Conservation (phyloP, 2,113 vertebrate species). For the Psilopogon haemacephalus region DNA sequence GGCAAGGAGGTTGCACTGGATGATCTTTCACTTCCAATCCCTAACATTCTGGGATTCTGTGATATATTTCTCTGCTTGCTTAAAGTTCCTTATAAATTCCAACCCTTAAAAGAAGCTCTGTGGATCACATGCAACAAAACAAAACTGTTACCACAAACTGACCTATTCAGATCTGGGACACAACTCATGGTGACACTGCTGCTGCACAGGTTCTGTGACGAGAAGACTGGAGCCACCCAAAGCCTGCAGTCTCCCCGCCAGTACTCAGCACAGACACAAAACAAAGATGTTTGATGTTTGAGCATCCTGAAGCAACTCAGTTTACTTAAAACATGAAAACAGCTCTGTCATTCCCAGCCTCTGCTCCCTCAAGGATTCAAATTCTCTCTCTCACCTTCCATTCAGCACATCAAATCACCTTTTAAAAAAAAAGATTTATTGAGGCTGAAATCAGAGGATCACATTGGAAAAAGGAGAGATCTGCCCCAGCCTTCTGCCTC, state of each 20-base stretch:
- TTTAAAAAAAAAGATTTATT: neutral
- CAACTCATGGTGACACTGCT: neutral
- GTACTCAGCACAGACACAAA: neutral
- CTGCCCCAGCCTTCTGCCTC: neutral
- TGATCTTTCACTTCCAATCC: too few relatives aligned
- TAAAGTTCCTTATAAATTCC: neutral
- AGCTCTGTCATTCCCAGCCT: neutral
- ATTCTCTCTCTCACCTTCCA: neutral
- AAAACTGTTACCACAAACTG: neutral
- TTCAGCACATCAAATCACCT: neutral
- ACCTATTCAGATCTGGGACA: neutral
- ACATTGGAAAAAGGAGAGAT: neutral
- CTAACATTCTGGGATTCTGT: too few relatives aligned
- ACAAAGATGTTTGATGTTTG: neutral
- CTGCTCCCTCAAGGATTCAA: neutral
- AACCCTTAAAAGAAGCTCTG: neutral
- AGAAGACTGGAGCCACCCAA: neutral
- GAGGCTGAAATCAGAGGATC: neutral
- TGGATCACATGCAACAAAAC: neutral
- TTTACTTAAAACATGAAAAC: neutral
- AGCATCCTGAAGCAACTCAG: neutral
- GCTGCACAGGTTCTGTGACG: neutral
- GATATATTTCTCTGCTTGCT: neutral
- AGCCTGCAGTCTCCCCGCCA: neutral
- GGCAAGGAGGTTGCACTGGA: too few relatives aligned